A percentile compares a stretch with the other conserved stretches of the same genome.
phyloP scores from a whole-genome alignment of 1,140 invertebrate genomes.

The Bombus affinis region DNA sequence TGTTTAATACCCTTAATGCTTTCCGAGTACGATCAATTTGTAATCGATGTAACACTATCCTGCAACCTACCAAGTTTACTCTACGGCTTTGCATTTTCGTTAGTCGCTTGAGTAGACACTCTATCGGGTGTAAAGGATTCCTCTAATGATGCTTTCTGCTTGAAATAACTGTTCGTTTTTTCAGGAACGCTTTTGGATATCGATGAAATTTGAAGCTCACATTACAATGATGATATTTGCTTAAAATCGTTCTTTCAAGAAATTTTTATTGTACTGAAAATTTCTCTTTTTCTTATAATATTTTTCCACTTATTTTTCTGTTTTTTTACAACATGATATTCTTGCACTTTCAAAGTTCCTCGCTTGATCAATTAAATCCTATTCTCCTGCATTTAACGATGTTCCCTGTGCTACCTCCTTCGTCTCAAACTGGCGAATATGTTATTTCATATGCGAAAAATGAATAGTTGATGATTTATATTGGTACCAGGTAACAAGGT shows the following conservation, averaged over 20 bases:
- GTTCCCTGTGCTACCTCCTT: neutral
- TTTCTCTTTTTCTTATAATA: neutral
- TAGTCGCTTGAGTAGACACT: slow-evolving; percentile 46
- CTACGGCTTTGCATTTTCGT: slow-evolving; percentile 49
- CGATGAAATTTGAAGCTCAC: neutral
- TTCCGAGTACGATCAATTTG: slow-evolving; percentile 20
- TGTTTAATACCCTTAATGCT: neutral
- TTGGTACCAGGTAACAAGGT: no score
- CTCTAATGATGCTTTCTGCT: slow-evolving; percentile 55
- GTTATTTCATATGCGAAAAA: neutral
- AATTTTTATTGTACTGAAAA: neutral
- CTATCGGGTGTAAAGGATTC: slow-evolving; percentile 52
- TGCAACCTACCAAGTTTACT: slow-evolving; percentile 5
- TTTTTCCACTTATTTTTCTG: neutral
- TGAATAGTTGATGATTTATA: neutral
- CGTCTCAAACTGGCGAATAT: neutral
- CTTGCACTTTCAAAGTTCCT: neutral
- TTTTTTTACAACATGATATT: neutral
- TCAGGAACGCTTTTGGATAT: slow-evolving; percentile 26
- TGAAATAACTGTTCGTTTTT: slow-evolving; percentile 33
- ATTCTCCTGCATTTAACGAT: neutral
- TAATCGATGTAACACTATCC: neutral
- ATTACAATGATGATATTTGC: neutral
- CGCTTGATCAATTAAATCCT: neutral
- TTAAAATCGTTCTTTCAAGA: neutral